Percentiles rank a stretch among this genome's conserved stretches.
These are phyloP conservation scores for Esox masquinongy DNA, from an alignment of 2,797 vertebrate species.

Conservation along the genomic window DNA sequence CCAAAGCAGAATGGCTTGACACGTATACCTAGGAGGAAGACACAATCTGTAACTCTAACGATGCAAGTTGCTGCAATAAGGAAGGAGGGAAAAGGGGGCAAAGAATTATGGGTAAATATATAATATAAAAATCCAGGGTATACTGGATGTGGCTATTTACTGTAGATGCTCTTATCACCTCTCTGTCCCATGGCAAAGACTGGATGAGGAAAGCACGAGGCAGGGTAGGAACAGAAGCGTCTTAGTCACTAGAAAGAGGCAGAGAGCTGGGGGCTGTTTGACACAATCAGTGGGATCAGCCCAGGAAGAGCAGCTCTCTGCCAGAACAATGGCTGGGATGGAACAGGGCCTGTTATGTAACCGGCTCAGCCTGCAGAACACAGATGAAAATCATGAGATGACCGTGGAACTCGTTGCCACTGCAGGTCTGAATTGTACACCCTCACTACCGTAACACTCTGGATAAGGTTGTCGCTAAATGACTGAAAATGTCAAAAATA, in stretches of 20 bases:
- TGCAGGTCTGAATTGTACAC: constrained; percentile 18
- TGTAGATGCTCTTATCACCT: neutral
- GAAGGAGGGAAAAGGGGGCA: too few relatives aligned
- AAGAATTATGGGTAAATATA: too few relatives aligned
- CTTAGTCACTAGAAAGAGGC: constrained; percentile 15
- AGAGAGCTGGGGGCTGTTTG: constrained; percentile 38
- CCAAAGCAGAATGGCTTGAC: too few relatives aligned
- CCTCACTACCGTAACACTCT: too few relatives aligned
- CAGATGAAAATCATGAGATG: constrained; percentile 11
- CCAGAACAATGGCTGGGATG: constrained; percentile 71
- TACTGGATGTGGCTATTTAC: neutral
- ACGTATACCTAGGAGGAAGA: too few relatives aligned
- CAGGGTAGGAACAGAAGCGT: constrained; percentile 3
- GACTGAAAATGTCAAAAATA: too few relatives aligned
- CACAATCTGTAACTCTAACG: too few relatives aligned
- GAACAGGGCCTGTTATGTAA: constrained; percentile 66
- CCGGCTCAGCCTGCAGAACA: constrained; percentile 36
- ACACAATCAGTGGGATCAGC: constrained; percentile 44
- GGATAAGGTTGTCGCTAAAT: too few relatives aligned
- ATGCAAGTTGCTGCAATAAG: too few relatives aligned
- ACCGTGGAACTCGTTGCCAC: constrained; percentile 28
- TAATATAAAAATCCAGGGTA: neutral
- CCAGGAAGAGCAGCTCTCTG: constrained; percentile 66
- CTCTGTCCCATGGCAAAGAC: neutral
- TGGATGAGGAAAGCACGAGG: neutral